Evolutionary conservation across 2,797 vertebrate species (phyloP).

Genomic region (Hemibagrus guttatus): DNA sequence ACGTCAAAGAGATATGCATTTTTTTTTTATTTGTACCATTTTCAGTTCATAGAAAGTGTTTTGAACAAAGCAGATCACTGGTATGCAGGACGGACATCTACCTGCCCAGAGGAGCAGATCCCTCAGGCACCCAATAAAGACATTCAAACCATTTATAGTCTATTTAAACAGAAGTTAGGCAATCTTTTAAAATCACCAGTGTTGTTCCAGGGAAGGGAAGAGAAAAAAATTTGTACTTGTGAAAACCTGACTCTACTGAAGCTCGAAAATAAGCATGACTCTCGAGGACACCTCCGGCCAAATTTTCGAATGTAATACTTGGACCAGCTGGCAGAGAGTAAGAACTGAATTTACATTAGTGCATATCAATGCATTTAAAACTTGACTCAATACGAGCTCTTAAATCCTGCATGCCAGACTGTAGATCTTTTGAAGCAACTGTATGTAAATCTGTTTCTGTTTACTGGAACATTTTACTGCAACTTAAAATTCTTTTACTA

Average conservation of each 20-base stretch:
- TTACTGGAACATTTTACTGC: background rate
- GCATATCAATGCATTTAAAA: background rate
- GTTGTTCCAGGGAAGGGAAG: background rate
- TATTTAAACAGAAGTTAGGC: conserved; percentile 63
- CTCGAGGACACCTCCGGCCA: conserved; percentile 24
- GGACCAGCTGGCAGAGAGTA: conserved; percentile 32
- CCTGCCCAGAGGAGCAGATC: conserved; percentile 52
- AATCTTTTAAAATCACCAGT: conserved; percentile 29
- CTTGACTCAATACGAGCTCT: background rate
- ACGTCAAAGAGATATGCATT: conserved; percentile 1
- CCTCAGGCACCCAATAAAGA: conserved; percentile 47
- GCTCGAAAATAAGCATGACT: conserved; percentile 43
- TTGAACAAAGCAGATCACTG: conserved; percentile 31
- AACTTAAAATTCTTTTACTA: background rate
- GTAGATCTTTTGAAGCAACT: background rate
- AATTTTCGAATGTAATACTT: conserved; percentile 31
- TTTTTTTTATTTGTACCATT: background rate
- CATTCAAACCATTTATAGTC: conserved; percentile 60
- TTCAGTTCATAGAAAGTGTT: conserved; percentile 4
- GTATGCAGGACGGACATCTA: conserved; percentile 24
- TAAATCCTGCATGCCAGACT: background rate
- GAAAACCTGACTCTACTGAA: conserved; percentile 19
- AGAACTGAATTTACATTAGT: conserved; percentile 11
- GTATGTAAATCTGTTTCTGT: background rate
- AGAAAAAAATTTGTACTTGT: conserved; percentile 4